Base-by-base conservation (phyloP, 2,797 vertebrate species). In the Pseudochromis fuscus region DNA sequence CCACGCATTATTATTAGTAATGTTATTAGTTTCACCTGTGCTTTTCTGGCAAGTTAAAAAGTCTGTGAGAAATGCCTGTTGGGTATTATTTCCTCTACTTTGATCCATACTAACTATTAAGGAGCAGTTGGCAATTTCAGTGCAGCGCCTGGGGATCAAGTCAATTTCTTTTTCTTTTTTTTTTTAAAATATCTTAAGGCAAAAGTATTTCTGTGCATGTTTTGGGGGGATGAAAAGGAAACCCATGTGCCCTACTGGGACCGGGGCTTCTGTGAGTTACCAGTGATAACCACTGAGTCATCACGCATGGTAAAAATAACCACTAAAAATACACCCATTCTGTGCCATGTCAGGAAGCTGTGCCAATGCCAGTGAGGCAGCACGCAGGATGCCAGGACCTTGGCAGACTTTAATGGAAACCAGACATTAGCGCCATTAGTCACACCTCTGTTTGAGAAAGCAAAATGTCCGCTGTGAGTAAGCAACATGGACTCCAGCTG, bases 361-460 rank as follows among this genome's bases (percentile, higher is more conserved):
- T 27, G 56, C 59, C 55, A 44, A n/a, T n/a, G n/a, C n/a, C n/a
- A 79, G 52, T 10, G 33, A 52, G 50, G 46, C 62, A 51, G 64
- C 42, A 5, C 12, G 15, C 51, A 55, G 55, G 58, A 49, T 49
- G 66, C 45, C 30, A 51, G 56, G 51, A 64, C 50, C 40, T 40
- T 77, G 81, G 52, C 52, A 58, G 56, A 18, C 40, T 33, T 49
- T 52, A 40, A 50, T 3, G 51, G 40, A 67, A 68, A 44, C 64
- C 60, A 76, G 21, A 72, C 44, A 66, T 79, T 57, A 55, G 45
- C 25, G 12, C 49, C 38, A 57, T 79, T 69, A 58, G 78, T 82
- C 66, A 75, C 64, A 65, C 60, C 49, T 51, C 60, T 40, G 58
- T 77, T 84, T 50, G 31, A 50, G 37, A 60, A 75, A 62, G 58